Evolutionary conservation across 2,113 vertebrate species (phyloP), one percentile per base, ranked within the genome.

Genomic region (Pimephales promelas): DNA sequence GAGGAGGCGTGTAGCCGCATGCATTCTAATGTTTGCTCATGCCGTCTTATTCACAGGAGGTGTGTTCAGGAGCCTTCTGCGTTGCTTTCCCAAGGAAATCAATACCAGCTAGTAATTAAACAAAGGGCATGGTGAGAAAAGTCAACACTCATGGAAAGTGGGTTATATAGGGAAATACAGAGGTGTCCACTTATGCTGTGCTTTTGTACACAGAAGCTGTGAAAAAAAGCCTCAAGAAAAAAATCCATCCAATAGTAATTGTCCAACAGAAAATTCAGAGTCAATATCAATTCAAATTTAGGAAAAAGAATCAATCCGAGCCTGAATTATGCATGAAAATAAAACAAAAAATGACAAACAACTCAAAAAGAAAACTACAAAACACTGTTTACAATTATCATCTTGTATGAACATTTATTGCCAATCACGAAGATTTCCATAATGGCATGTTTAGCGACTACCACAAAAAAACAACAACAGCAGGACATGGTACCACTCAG

Each of bases 81-180:
- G 89, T 92, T 90, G 93, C 92, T 93, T 94, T 94, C 93, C 94
- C 93, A 94, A 93, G 93, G 93, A 94, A 94, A 94, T 95, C 94
- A 94, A 95, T 95, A 94, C 81, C 73, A 88, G 90, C 91, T 93
- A 93, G 93, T 95, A 95, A 95, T 95, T 95, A 94, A 95, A 94
- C 94, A 94, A 94, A 94, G 92, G 92, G 93, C 90, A 92, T 93
- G 92, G 90, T 89, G 84, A 82, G 86, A 91, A 87, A 86, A 36
- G 3, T 79, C 87, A 89, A 73, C 90, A 91, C 88, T 89, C 90
- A 90, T 73, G 86, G 91, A 94, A 94, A 95, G 93, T 93, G 92
- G 92, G 93, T 93, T 94, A 94, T 89, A 93, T 88, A 88, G 90
- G 92, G 93, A 93, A 91, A 90, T 92, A 92, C 90, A 83, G 89